These are phyloP conservation scores for Drosophila lacteicornis DNA, from an alignment of 1,140 invertebrate genomes.

Conservation along the genomic window DNA sequence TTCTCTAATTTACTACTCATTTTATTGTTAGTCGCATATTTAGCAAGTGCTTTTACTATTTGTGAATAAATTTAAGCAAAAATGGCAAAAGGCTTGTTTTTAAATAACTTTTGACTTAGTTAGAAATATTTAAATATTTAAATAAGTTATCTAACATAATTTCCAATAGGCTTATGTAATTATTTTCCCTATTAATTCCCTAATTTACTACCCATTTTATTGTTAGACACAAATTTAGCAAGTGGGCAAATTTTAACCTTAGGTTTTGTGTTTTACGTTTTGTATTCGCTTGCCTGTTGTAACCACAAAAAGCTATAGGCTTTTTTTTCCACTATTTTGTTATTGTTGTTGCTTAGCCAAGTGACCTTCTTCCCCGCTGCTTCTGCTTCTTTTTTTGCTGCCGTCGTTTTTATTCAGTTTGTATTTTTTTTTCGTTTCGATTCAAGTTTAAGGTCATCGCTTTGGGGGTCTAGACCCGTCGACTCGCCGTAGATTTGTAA, in stretches of 20 bases:
- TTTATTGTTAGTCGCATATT: constrained; percentile 28
- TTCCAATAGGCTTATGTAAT: not conserved
- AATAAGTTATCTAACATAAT: not conserved
- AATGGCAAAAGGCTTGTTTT: not conserved
- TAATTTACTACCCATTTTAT: not conserved
- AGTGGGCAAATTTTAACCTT: constrained; percentile 60
- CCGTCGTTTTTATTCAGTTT: constrained; percentile 23
- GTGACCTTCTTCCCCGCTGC: constrained; percentile 43
- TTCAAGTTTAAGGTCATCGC: constrained; percentile 77
- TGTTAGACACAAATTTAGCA: constrained; percentile 42
- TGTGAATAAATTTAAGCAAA: constrained; percentile 5
- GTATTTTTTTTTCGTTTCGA: constrained; percentile 47
- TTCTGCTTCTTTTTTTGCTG: constrained; percentile 26
- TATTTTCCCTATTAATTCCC: not conserved
- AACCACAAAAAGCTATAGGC: constrained; percentile 46
- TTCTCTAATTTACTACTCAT: not conserved
- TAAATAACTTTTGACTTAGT: not conserved
- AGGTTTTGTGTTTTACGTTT: constrained; percentile 43
- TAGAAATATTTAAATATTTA: no score
- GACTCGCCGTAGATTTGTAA: constrained; percentile 17
- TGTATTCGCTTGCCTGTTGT: constrained; percentile 27
- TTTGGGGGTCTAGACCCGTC: constrained; percentile 41
- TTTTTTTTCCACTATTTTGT: constrained; percentile 4
- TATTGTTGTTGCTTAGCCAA: constrained; percentile 17
- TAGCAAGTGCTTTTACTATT: no score